phyloP scores from a whole-genome alignment of 1,140 invertebrate species.

The Xylocopa sonorina region DNA sequence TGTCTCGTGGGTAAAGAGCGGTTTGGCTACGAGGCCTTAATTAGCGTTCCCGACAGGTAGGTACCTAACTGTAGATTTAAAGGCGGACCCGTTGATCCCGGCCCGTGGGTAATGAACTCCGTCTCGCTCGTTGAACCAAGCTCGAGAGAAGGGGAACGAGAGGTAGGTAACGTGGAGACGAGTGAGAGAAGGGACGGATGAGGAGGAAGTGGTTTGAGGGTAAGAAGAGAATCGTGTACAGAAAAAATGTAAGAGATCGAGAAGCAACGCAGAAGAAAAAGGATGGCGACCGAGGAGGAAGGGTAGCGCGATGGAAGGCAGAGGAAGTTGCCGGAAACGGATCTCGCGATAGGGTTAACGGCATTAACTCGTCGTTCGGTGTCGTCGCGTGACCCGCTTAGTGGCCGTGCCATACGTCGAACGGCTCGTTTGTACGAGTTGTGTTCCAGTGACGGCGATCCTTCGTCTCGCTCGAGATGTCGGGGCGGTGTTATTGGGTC shows the following conservation, averaged over 20 bases:
- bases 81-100: slow-evolving; percentile 60
- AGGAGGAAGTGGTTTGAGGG: slow-evolving; percentile 19
- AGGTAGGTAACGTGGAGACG: not conserved
- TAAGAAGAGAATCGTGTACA: not conserved
- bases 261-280: not conserved
- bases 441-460: not conserved
- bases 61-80: slow-evolving; percentile 70
- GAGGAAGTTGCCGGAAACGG: slow-evolving; percentile 65
- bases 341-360: slow-evolving; percentile 70
- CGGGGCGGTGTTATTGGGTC: slow-evolving; percentile 28
- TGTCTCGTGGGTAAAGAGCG: slow-evolving; percentile 45
- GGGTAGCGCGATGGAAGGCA: slow-evolving; percentile 30
- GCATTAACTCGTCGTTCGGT: slow-evolving; percentile 63
- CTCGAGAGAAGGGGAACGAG: not conserved
- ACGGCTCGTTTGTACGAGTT: slow-evolving; percentile 13
- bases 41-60: slow-evolving; percentile 65
- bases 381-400: slow-evolving; percentile 66
- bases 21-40: slow-evolving; percentile 61
- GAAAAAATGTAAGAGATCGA: not conserved
- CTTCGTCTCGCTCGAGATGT: not conserved
- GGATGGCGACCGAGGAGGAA: slow-evolving; percentile 36
- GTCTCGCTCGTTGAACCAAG: not conserved
- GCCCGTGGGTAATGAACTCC: slow-evolving; percentile 68
- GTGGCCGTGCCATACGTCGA: slow-evolving; percentile 41
- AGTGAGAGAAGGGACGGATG: not conserved